Percentiles rank a stretch among this genome's conserved stretches.
Evolutionary conservation across 2,113 vertebrate species (phyloP).

Genomic region (Carassius carassius): DNA sequence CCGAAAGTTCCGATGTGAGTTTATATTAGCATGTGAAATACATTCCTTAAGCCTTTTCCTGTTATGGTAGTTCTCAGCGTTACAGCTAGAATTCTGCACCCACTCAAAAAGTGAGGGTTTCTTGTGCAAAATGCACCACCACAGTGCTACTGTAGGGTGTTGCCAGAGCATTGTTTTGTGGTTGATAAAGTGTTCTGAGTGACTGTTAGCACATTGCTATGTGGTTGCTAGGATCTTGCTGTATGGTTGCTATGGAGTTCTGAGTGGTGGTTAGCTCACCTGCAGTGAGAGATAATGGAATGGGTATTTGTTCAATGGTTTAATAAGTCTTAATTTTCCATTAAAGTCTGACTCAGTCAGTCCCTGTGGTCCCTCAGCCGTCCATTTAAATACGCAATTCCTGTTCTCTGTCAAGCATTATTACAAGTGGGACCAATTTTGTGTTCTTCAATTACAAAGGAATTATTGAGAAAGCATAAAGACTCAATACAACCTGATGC

Average conservation of each 20-base stretch:
- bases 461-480: not conserved
- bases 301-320: conserved; percentile 21
- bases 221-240: not conserved
- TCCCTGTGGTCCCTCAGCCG: conserved; percentile 17
- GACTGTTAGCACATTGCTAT: not conserved
- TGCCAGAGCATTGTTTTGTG: not conserved
- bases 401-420: conserved; percentile 30
- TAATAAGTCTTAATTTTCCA: conserved; percentile 7
- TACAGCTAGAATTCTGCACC: not conserved
- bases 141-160: not conserved
- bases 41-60: not conserved
- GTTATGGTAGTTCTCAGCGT: conserved; percentile 5
- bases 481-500: not conserved
- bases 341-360: conserved; percentile 19
- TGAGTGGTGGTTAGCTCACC: not conserved
- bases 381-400: conserved; percentile 33
- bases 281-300: conserved; percentile 8
- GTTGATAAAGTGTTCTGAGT: not conserved
- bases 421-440: not conserved
- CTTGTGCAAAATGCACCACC: not conserved
- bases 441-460: not conserved
- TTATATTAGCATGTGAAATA: conserved; percentile 10
- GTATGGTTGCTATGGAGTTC: not conserved
- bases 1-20: not conserved
- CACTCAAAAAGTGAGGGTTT: not conserved